Evolutionary conservation across 2,888 invertebrate species (phyloP).

Genomic region (Ormyrus thymus): DNA sequence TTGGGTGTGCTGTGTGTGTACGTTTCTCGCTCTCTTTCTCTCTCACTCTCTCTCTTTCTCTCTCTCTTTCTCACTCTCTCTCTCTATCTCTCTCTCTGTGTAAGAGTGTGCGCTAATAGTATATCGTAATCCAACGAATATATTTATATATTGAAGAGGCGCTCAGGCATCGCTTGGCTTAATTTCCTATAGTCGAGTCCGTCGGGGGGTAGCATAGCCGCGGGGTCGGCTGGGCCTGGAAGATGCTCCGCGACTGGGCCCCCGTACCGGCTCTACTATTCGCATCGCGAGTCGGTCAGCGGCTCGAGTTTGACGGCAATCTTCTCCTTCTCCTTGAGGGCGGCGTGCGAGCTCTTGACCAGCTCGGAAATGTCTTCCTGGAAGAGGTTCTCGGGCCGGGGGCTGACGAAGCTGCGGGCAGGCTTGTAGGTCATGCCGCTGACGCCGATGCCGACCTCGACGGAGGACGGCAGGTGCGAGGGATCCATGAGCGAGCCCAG

Average conservation of each 20-base stretch:
- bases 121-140: background rate
- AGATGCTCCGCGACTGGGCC: slow-evolving; percentile 46
- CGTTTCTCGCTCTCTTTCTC: slow-evolving; percentile 1
- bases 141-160: slow-evolving; percentile 50
- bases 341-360: slow-evolving; percentile 77
- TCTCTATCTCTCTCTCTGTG: background rate
- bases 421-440: slow-evolving; percentile 82
- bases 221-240: slow-evolving; percentile 37
- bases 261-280: slow-evolving; percentile 73
- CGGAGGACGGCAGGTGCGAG: slow-evolving; percentile 75
- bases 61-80: background rate
- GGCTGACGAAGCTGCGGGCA: slow-evolving; percentile 80
- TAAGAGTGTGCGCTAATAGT: background rate
- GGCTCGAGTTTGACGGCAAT: slow-evolving; percentile 85
- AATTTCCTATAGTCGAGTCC: slow-evolving; percentile 51
- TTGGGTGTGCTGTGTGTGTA: background rate
- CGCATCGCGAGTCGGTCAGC: slow-evolving; percentile 80
- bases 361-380: slow-evolving; percentile 81
- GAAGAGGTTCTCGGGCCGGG: slow-evolving; percentile 79
- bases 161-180: slow-evolving; percentile 52
- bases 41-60: background rate
- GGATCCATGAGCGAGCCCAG: slow-evolving; percentile 82
- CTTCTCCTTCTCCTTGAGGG: slow-evolving; percentile 73
- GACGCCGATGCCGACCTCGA: slow-evolving; percentile 78
- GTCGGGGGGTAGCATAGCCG: slow-evolving; percentile 44